Base-by-base conservation (phyloP, 2,113 vertebrate species). In the Cyphomyrus plagiostoma region DNA sequence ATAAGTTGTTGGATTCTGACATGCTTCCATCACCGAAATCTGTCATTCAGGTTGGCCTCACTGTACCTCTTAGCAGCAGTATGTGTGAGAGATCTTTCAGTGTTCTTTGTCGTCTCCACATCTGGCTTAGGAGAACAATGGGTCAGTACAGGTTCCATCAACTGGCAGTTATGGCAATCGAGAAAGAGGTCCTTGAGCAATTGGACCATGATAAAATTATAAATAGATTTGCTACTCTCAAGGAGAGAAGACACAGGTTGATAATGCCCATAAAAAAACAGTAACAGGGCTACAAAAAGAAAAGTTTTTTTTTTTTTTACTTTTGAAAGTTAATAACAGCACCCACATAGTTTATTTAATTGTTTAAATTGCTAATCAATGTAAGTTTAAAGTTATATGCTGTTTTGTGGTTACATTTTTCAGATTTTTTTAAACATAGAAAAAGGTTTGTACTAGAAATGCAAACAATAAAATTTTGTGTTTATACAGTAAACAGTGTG, bases 361-460 rank as follows among this genome's bases (percentile, higher is more conserved):
- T 83, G 80, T 83, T 83, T 83, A 83, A 83, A 83, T 46, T 46
- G 80, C 80, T 83, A 83, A 83, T 83, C 80, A 83, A 46, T 83
- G 17, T 83, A 83, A 46, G 80, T 83, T 83, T 83, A 2, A 49
- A 49, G 48, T 49, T 49, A 49, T 49, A 49, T 49, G 9, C 48
- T 49, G 48, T 2, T 49, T 49, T 49, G 48, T 49, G 48, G 48
- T 49, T 49, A 49, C 2, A 49, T 49, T 49, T 49, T 49, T 49
- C 48, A 2, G 48, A 49, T 49, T 49, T 11, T 48, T 49, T 11
- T 49, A 1, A 49, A 49, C 48, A 49, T 49, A 49, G 9, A 49
- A 49, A 49, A 11, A 49, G 48, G 48, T 49, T 49, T 49, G 48
- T 49, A 49, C 8, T 49, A 49, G 8, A 49, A 49, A 49, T 49